Evolutionary conservation across 2,113 vertebrate species (phyloP).

Genomic region (Halcyon senegalensis): DNA sequence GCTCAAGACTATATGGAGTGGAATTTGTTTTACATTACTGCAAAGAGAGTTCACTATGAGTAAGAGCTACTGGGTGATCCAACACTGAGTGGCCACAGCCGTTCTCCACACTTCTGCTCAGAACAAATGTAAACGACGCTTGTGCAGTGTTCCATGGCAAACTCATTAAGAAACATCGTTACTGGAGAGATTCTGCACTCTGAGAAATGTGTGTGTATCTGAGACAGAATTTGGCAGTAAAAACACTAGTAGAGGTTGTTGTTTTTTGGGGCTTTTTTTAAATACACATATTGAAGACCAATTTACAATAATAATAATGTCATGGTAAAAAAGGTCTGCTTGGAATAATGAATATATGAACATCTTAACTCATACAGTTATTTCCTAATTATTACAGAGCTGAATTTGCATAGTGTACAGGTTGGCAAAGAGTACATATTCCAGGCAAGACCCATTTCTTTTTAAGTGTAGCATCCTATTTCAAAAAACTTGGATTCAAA

Average conservation of each 20-base stretch:
- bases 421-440: neutral
- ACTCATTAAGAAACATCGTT: neutral
- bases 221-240: constrained; percentile 20
- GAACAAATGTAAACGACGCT: neutral
- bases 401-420: neutral
- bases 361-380: constrained; percentile 30
- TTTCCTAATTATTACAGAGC: neutral
- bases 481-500: constrained; percentile 11
- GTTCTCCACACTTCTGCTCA: neutral
- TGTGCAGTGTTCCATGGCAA: constrained; percentile 10
- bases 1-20: neutral
- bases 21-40: neutral
- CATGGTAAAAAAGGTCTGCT: neutral
- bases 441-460: neutral
- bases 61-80: neutral
- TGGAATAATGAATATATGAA: constrained; percentile 10
- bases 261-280: neutral
- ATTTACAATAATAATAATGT: neutral
- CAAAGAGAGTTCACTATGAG: neutral
- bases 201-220: neutral
- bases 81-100: neutral
- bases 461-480: neutral
- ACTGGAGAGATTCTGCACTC: constrained; percentile 8
- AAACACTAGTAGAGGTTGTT: neutral
- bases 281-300: constrained; percentile 1